Base-by-base conservation (phyloP, 2,113 vertebrate genomes). In the Ceuthmochares aereus region DNA sequence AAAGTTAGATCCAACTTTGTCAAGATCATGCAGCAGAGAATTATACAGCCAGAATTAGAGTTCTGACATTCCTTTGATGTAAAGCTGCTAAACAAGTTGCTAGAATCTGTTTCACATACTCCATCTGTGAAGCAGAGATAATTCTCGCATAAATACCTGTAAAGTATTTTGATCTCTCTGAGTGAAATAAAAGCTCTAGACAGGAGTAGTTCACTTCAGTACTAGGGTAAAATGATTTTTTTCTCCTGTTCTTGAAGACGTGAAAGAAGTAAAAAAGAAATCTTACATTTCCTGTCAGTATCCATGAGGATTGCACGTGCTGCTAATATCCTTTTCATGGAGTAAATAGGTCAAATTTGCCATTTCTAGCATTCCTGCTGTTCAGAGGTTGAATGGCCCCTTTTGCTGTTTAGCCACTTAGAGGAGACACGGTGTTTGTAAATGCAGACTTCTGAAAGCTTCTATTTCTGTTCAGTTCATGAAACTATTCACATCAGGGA, bases 121-220 rank as follows among this genome's bases (percentile, higher is more conserved):
- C 87, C 36, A 85, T 80, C 81, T 96, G 89, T 69, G 78, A 89
- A 66, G 70, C 62, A 94, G 74, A 87, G 74, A 72, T 63, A 82
- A 91, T 85, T 85, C 82, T 66, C 93, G 75, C 85, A 90, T 90
- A 93, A 93, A 94, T 80, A 94, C 51, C 92, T 77, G 62, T 52
- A 26, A 85, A 94, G 67, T 73, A 92, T 93, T 96, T 96, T 90
- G 70, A 66, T 94, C n/a, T 88, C 30, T 83, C 54, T 88, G 58
- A 17, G 58, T 88, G 72, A 88, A 93, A 85, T 79, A 79, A 93
- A 90, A 90, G 42, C n/a, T 73, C 16, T 45, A 83, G 74, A 76
- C 70, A 91, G 54, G 58, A 76, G 49, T 1, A 1, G 8, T 52
- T 92, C n/a, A 21, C 43, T 77, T 89, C 11, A 49, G 55, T 69